Evolutionary conservation across 2,888 invertebrate species (phyloP), one percentile per base, ranked within the genome.

Genomic region (Tipula lateralis): DNA sequence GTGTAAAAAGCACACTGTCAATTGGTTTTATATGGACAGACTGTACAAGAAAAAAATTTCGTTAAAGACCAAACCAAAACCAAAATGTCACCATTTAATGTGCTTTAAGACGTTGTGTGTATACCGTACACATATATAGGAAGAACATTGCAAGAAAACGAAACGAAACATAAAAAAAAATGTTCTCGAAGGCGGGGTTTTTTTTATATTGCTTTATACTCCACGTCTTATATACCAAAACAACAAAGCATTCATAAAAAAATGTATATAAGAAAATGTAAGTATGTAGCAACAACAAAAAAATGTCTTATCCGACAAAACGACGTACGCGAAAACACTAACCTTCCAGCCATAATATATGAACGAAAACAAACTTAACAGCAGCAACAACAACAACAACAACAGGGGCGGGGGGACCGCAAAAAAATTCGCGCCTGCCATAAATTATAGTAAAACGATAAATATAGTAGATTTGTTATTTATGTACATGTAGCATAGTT

Each of bases 51-150:
- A 6, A 92, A 87, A 91, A 94, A 85, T 94, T 94, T 88, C 91
- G 96, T 88, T 92, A 92, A 88, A 95, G 96, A 87, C 94, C 94
- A 86, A 94, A 95, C 86, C 95, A 96, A 88, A 96, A 96, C 88
- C 92, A 93, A 86, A 93, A 93, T 24, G 91, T 95, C 84, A 91
- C 91, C 86, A 93, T 93, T 86, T 91, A 66, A 80, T 29, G 9
- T 80, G 29, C 80, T 80, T 29, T 81, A 30, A 29, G 29, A 81
- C 32, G 5, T n/a, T 44, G n/a, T 39, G 0, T 44, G n/a, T 44
- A 6, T 39, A 39, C 13, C 9, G n/a, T 39, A 39, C 13, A 50
- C 5, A 19, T 19, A 19, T 19, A 66, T 19, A 82, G 30, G 16
- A 82, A 29, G 82, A 80, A 80, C 29, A 29, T n/a, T 9, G 30